These are phyloP conservation scores for Polyommatus iphigenia DNA, from an alignment of 2,888 invertebrate species.

Conservation along the genomic window DNA sequence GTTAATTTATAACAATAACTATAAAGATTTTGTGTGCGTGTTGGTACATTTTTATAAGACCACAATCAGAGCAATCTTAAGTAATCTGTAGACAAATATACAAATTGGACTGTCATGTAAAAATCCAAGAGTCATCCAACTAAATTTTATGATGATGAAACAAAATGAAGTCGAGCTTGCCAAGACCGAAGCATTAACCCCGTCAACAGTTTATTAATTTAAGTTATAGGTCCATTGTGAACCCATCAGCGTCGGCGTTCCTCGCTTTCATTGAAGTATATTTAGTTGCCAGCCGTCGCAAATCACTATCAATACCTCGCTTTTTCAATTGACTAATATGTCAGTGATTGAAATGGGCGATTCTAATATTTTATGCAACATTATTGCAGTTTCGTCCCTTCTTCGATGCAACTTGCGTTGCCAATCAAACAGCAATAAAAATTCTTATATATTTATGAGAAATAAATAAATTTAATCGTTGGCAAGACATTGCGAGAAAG, in stretches of 20 bases:
- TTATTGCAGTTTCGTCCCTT: not conserved
- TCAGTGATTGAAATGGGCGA: not conserved
- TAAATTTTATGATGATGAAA: conserved; percentile 30
- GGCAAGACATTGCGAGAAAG: too few relatives aligned
- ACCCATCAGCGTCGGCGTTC: conserved; percentile 34
- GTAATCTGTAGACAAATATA: not conserved
- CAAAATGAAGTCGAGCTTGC: conserved; percentile 12
- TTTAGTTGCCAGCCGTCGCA: conserved; percentile 36
- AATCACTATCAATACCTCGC: conserved; percentile 37
- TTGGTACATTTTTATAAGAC: not conserved
- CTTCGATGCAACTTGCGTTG: not conserved
- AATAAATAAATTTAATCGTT: too few relatives aligned
- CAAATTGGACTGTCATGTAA: not conserved
- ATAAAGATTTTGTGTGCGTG: not conserved
- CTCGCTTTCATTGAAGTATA: conserved; percentile 36
- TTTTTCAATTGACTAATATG: conserved; percentile 14
- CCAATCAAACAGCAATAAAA: not conserved
- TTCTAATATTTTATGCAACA: not conserved
- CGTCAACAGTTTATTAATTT: conserved; percentile 40
- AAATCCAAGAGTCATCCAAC: conserved; percentile 27
- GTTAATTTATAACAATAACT: too few relatives aligned
- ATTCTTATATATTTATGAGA: too few relatives aligned
- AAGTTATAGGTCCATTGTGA: conserved; percentile 43
- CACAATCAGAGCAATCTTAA: not conserved
- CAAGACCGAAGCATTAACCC: conserved; percentile 33